These are phyloP conservation scores for Semicossyphus pulcher DNA, from an alignment of 2,113 vertebrate species.

Conservation along the genomic window DNA sequence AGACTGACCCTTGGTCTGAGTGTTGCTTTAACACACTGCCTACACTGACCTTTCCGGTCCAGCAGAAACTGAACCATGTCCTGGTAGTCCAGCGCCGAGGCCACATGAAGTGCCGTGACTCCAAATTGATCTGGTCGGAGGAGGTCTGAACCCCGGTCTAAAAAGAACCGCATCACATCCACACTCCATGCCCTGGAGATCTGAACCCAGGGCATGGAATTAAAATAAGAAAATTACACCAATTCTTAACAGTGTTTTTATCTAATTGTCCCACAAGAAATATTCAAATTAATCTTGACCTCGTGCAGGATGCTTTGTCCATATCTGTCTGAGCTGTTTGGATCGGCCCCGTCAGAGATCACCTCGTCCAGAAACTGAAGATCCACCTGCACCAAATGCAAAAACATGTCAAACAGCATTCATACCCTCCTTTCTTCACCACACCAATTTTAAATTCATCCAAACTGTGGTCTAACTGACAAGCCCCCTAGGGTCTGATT, in stretches of 20 bases:
- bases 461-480: too few species aligned
- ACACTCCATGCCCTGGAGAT: conserved; percentile 79
- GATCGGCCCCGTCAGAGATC: conserved; percentile 71
- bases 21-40: not conserved
- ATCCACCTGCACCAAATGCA: conserved; percentile 65
- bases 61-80: conserved; percentile 80
- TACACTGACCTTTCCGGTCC: conserved; percentile 62
- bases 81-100: conserved; percentile 76
- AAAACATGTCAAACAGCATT: not conserved
- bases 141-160: conserved; percentile 74
- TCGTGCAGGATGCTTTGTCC: conserved; percentile 81
- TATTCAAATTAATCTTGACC: too few species aligned
- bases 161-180: conserved; percentile 80
- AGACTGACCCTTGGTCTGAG: not conserved
- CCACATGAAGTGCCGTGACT: conserved; percentile 78
- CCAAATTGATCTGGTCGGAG: conserved; percentile 67
- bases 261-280: too few species aligned
- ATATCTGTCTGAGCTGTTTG: conserved; percentile 74
- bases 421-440: not conserved
- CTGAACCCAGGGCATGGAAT: too few species aligned
- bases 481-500: too few species aligned
- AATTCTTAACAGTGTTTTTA: too few species aligned
- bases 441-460: too few species aligned
- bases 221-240: too few species aligned
- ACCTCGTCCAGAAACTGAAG: conserved; percentile 65